Conservation (phyloP, 2,113 vertebrate species). For the Bucco capensis region DNA sequence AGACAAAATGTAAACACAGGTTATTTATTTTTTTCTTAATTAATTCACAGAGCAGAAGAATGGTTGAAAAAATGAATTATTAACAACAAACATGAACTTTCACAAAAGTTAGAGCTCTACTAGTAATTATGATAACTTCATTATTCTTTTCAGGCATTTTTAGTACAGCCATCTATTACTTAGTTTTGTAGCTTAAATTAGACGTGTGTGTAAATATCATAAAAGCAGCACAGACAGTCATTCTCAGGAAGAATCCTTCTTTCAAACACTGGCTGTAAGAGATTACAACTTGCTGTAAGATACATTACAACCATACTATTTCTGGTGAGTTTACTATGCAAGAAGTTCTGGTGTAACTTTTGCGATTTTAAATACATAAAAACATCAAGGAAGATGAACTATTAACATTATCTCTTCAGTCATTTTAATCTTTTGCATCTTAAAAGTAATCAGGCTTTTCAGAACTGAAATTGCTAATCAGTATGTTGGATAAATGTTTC, state of each 20-base stretch:
- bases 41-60: conserved; percentile 20
- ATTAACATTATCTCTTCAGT: conserved; percentile 72
- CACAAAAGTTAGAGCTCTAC: conserved; percentile 34
- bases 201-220: background rate
- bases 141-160: conserved; percentile 23
- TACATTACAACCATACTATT: background rate
- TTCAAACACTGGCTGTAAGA: background rate
- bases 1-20: background rate
- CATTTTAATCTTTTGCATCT: conserved; percentile 77
- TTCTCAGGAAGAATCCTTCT: background rate
- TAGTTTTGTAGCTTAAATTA: conserved; percentile 9
- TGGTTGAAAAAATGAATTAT: conserved; percentile 21
- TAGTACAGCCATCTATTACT: background rate
- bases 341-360: conserved; percentile 36
- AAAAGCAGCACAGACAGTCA: background rate
- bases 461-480: conserved; percentile 76
- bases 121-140: conserved; percentile 23
- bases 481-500: conserved; percentile 71
- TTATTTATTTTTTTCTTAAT: background rate
- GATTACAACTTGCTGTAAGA: background rate
- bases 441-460: conserved; percentile 72
- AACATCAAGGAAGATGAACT: conserved; percentile 72
- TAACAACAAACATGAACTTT: conserved; percentile 42
- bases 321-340: conserved; percentile 4
- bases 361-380: conserved; percentile 64